Percentiles rank a stretch among this genome's conserved stretches.
phyloP scores from a whole-genome alignment of 2,797 vertebrate species.

The Anabacerthia variegaticeps region DNA sequence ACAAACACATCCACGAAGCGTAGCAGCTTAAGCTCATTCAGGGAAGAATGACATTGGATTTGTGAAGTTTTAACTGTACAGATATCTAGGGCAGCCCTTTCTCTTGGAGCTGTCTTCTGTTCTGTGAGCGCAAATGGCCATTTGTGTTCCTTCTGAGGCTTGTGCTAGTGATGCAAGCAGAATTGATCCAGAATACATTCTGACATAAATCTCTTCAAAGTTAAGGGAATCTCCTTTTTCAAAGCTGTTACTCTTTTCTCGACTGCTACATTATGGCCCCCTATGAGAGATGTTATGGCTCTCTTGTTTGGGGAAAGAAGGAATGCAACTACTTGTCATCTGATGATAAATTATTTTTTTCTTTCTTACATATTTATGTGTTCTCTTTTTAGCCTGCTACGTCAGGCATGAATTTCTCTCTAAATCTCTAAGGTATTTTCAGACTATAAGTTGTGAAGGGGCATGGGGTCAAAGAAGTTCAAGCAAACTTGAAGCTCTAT shows the following conservation, averaged over 20 bases:
- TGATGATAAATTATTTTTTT: not conserved
- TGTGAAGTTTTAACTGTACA: not conserved
- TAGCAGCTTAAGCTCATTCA: not conserved
- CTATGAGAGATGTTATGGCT: not conserved
- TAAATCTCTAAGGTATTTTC: not conserved
- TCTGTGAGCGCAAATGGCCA: not conserved
- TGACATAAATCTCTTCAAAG: not conserved
- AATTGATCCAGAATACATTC: not conserved
- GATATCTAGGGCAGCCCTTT: not conserved
- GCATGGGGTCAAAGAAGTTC: not conserved
- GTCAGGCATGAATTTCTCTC: not conserved
- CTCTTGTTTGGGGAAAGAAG: not conserved
- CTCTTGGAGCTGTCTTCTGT: not conserved
- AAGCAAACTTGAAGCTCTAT: not conserved
- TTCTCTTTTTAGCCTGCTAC: not conserved
- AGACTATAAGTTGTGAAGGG: not conserved
- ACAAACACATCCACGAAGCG: not conserved
- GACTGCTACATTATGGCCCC: not conserved
- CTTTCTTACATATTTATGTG: not conserved
- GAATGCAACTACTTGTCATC: not conserved
- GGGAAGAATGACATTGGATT: not conserved
- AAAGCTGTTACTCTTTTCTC: not conserved
- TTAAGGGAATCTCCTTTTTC: not conserved
- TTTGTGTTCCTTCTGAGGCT: not conserved
- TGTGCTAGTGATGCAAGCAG: not conserved